Conservation (phyloP, 2,797 vertebrate species). For the Scleropages formosus region DNA sequence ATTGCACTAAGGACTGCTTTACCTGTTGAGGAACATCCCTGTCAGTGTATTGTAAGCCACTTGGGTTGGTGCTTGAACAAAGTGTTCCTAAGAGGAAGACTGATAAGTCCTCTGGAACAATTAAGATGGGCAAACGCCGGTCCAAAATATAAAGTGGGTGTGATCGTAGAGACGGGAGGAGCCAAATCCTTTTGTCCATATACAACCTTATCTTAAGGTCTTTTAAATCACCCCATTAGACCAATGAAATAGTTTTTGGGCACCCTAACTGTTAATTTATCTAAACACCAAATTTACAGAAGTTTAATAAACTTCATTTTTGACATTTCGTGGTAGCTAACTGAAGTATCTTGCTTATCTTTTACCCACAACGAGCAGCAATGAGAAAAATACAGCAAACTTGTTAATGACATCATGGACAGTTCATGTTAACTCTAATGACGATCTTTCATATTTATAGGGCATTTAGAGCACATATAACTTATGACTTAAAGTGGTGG, state of each 20-base stretch:
- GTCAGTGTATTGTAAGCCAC: neutral
- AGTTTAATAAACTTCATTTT: too few species aligned
- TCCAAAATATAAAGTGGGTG: constrained; percentile 51
- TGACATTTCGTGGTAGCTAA: too few species aligned
- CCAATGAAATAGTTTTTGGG: neutral
- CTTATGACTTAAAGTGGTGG: too few species aligned
- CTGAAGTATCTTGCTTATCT: too few species aligned
- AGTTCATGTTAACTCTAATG: too few species aligned
- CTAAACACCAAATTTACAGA: neutral
- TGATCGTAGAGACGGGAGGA: constrained; percentile 26
- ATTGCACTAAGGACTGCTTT: neutral
- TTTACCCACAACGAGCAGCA: too few species aligned
- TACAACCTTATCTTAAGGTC: too few species aligned
- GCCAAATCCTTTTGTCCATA: constrained; percentile 31
- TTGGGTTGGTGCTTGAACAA: constrained; percentile 8
- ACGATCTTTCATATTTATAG: too few species aligned
- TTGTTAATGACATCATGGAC: too few species aligned
- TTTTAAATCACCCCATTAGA: neutral
- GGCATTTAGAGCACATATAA: too few species aligned
- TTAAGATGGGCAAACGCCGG: constrained; percentile 32
- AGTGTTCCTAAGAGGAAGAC: neutral
- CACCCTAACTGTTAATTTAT: neutral
- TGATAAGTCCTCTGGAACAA: constrained; percentile 40
- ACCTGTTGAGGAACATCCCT: constrained; percentile 1
- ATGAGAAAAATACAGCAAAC: too few species aligned